Evolutionary conservation across 1,140 invertebrate species (phyloP).

Genomic region (Cherax quadricarinatus): DNA sequence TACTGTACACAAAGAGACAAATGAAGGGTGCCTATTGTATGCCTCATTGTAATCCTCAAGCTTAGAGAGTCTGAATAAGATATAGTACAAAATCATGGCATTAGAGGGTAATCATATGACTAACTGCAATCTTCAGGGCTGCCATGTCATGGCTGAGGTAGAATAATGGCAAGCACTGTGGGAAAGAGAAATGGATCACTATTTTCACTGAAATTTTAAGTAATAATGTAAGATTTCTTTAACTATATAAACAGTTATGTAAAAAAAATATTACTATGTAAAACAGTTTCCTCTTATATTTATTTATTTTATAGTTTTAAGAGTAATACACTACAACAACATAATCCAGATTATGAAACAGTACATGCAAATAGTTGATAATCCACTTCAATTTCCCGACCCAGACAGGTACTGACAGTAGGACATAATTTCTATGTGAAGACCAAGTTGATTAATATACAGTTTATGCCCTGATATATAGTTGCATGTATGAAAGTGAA

Average conservation of each 20-base stretch:
- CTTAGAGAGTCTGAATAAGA: slow-evolving; percentile 22
- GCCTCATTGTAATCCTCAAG: slow-evolving; percentile 4
- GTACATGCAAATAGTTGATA: not conserved
- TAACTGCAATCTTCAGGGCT: slow-evolving; percentile 37
- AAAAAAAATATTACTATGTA: too few species aligned
- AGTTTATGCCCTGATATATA: slow-evolving; percentile 35
- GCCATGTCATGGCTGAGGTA: slow-evolving; percentile 54
- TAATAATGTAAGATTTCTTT: not conserved
- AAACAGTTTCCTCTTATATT: too few species aligned
- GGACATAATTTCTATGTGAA: slow-evolving; percentile 33
- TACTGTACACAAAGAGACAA: not conserved
- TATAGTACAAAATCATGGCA: slow-evolving; percentile 17
- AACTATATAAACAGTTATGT: not conserved
- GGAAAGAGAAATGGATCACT: slow-evolving; percentile 33
- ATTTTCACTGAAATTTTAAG: not conserved
- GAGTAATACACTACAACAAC: too few species aligned
- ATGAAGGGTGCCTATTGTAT: not conserved
- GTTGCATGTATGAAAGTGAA: slow-evolving; percentile 32
- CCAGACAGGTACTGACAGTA: slow-evolving; percentile 50
- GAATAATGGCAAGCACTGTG: slow-evolving; percentile 53
- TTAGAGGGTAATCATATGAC: slow-evolving; percentile 32
- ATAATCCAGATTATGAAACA: too few species aligned
- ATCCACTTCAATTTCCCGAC: slow-evolving; percentile 40
- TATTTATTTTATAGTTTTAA: too few species aligned
- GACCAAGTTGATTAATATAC: slow-evolving; percentile 29